phyloP scores from a whole-genome alignment of 2,888 invertebrate species.

The Nezara viridula region DNA sequence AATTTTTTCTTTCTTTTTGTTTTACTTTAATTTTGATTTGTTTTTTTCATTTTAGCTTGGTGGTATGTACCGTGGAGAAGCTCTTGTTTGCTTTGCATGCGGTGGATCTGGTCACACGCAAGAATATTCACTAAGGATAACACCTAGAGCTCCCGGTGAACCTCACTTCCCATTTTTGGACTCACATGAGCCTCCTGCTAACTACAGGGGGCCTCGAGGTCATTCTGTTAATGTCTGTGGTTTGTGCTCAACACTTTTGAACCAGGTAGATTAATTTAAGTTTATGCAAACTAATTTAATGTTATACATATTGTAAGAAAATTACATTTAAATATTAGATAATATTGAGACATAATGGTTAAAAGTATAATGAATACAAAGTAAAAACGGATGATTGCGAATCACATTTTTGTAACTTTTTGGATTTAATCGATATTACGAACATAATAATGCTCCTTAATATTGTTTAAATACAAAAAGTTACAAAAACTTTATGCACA shows the following conservation, averaged over 20 bases:
- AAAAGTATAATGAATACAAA: too few species aligned
- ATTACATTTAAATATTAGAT: too few species aligned
- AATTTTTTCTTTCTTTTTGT: background rate
- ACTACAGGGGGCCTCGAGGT: slow-evolving; percentile 71
- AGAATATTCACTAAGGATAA: slow-evolving; percentile 75
- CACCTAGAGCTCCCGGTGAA: slow-evolving; percentile 80
- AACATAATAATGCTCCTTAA: too few species aligned
- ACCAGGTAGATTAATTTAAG: slow-evolving; percentile 54
- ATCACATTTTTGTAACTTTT: too few species aligned
- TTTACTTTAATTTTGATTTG: background rate
- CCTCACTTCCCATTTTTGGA: slow-evolving; percentile 94
- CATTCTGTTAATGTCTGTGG: slow-evolving; percentile 75
- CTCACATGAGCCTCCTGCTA: slow-evolving; percentile 87
- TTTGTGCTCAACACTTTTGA: slow-evolving; percentile 84
- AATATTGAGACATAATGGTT: too few species aligned
- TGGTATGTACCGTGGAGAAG: slow-evolving; percentile 48
- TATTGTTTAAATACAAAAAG: too few species aligned
- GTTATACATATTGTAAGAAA: too few species aligned
- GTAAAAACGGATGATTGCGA: too few species aligned
- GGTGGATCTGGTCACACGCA: slow-evolving; percentile 79
- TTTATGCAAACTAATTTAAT: background rate
- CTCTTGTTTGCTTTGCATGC: slow-evolving; percentile 77
- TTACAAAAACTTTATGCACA: too few species aligned
- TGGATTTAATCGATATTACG: too few species aligned
- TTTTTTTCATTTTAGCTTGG: slow-evolving; percentile 21